A percentile compares a stretch with the other conserved stretches of the same genome.
Conservation (phyloP, 1,140 invertebrate species). For the Leptopilina boulardi region DNA sequence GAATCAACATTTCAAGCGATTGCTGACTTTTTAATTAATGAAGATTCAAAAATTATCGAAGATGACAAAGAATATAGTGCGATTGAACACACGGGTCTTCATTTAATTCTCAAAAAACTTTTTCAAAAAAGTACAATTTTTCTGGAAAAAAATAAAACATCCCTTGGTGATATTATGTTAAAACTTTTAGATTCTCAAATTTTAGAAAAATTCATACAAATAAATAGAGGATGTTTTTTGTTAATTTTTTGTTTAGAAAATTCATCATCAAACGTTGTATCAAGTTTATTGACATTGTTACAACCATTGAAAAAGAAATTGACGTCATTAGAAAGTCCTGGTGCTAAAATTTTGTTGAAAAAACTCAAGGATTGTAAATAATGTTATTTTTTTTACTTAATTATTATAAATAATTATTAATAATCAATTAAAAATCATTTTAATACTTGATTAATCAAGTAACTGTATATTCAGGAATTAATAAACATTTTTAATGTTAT, state of each 20-base stretch:
- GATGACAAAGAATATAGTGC: constrained; percentile 76
- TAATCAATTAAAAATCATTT: too few species aligned
- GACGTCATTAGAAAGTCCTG: constrained; percentile 68
- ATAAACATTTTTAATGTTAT: constrained; percentile 30
- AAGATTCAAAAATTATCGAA: constrained; percentile 69
- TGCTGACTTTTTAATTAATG: constrained; percentile 71
- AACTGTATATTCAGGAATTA: not conserved
- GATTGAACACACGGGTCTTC: constrained; percentile 88
- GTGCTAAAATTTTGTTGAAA: constrained; percentile 76
- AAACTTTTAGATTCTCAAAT: constrained; percentile 67
- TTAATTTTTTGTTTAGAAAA: constrained; percentile 77
- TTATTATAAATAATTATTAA: not conserved
- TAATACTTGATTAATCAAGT: not conserved
- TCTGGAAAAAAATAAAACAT: constrained; percentile 58
- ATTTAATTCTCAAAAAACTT: constrained; percentile 88
- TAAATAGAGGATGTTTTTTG: constrained; percentile 81
- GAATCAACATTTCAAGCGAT: constrained; percentile 72
- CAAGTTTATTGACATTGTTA: constrained; percentile 53
- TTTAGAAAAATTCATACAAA: constrained; percentile 76
- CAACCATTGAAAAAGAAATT: constrained; percentile 54
- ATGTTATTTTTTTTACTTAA: constrained; percentile 7
- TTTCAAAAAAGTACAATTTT: constrained; percentile 80
- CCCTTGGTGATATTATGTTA: constrained; percentile 75
- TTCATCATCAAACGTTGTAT: constrained; percentile 47
- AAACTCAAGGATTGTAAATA: constrained; percentile 65